Base-by-base conservation (phyloP, 2,888 invertebrate genomes). In the Aporophyla nigra region DNA sequence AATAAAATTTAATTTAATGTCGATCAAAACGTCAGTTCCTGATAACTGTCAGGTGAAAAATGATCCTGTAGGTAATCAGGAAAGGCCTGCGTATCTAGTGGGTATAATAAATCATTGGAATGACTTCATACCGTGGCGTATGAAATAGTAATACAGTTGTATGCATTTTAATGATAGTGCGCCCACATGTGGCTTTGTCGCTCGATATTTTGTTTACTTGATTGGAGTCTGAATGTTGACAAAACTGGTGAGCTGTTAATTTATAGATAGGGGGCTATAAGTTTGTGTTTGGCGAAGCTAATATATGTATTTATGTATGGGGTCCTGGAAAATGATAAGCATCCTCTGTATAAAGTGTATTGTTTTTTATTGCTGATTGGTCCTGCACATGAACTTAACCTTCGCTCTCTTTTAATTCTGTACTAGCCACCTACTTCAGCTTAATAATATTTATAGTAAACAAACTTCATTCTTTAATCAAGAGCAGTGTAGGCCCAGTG, bases 1-100 rank as follows among this genome's bases (percentile, higher is more conserved):
- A 89, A 91, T 92, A 92, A 91, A 91, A 88, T 89, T 90, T 90
- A 90, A 90, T 90, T 89, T 88, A 86, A 90, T 83, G 87, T 87
- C 89, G 87, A 91, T 91, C 90, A 91, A 89, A 91, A 84, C 76
- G 90, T 90, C 90, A 88, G 82, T 80, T 76, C 51, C 61, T 88
- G 89, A 91, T 92, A 91, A 90, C 86, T 87, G 86, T 84, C 85
- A 85, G 78, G 87, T 90, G 86, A 89, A 85, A 86, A 85, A 84
- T 84, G 82, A 84, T 73, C 78, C 71, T 83, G 70, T 58, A 51
- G 62, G 82, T 88, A 80, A 86, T 87, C 83, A 85, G 83, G 74
- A 61, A 75, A 66, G 67, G 62, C 54, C 46, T 75, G 67, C 59
- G 68, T 74, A 78, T 78, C 61, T 80, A 65, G 62, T 78, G 67